These are phyloP conservation scores for Brassicogethes aeneus DNA, from an alignment of 2,888 invertebrate genomes.

Conservation along the genomic window DNA sequence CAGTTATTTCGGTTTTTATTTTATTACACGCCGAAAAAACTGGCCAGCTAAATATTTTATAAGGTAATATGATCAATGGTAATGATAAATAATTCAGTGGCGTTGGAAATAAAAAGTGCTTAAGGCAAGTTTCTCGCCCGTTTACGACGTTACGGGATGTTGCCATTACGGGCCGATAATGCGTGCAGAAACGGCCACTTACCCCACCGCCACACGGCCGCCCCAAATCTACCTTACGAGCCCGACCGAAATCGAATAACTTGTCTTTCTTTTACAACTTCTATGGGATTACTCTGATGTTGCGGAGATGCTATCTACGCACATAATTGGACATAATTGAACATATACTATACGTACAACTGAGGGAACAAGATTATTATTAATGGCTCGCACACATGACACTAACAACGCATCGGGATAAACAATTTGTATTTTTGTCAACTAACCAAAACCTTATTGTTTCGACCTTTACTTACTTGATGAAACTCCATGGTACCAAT, in stretches of 20 bases:
- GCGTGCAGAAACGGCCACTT: slow-evolving; percentile 26
- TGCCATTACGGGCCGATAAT: slow-evolving; percentile 38
- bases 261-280: slow-evolving; percentile 25
- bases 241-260: slow-evolving; percentile 20
- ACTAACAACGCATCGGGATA: no score
- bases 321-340: slow-evolving; percentile 31
- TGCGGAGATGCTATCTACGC: slow-evolving; percentile 23
- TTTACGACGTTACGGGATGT: slow-evolving; percentile 36
- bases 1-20: slow-evolving; percentile 9
- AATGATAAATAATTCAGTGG: background rate
- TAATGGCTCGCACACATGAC: no score
- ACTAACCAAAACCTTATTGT: no score
- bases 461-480: no score
- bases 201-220: slow-evolving; percentile 21
- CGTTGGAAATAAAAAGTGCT: slow-evolving; percentile 8
- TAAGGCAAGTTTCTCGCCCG: slow-evolving; percentile 4
- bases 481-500: no score
- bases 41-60: no score
- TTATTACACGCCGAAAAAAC: no score
- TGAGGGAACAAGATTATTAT: no score
- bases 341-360: slow-evolving; percentile 14
- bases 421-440: no score
- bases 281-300: slow-evolving; percentile 28
- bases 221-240: slow-evolving; percentile 23
- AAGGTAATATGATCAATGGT: no score